phyloP scores from a whole-genome alignment of 2,797 vertebrate genomes.

The Phaenicophaeus curvirostris region DNA sequence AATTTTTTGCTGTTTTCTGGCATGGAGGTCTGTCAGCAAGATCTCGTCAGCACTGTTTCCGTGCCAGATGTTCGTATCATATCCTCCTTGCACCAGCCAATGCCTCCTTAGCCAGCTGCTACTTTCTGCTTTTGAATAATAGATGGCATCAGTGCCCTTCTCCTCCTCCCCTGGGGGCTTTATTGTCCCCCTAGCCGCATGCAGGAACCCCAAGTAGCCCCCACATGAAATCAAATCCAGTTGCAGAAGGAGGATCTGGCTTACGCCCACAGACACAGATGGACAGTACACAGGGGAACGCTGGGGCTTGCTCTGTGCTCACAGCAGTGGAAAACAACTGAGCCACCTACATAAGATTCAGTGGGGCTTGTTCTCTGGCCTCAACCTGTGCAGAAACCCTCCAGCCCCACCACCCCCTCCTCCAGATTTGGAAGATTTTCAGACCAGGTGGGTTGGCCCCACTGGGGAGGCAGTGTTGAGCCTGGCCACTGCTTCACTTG shows the following conservation, averaged over 20 bases:
- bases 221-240: rapidly evolving
- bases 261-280: neutral
- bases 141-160: neutral
- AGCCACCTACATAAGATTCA: rapidly evolving
- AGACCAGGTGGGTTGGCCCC: neutral
- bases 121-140: neutral
- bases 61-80: neutral
- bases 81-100: neutral
- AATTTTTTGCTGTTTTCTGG: slow-evolving; percentile 7
- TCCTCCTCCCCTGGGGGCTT: neutral
- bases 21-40: neutral
- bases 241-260: neutral
- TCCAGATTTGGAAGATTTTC: rapidly evolving
- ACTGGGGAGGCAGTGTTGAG: too few relatives aligned
- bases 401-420: neutral
- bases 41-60: neutral
- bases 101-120: neutral
- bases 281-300: neutral
- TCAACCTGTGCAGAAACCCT: neutral
- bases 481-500: neutral
- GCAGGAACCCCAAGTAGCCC: neutral
- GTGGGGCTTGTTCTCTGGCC: neutral
- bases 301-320: rapidly evolving
- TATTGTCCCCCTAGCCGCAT: rapidly evolving
- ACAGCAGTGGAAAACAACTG: rapidly evolving